phyloP scores from a whole-genome alignment of 2,888 invertebrate species.

The Xestia sexstrigata region DNA sequence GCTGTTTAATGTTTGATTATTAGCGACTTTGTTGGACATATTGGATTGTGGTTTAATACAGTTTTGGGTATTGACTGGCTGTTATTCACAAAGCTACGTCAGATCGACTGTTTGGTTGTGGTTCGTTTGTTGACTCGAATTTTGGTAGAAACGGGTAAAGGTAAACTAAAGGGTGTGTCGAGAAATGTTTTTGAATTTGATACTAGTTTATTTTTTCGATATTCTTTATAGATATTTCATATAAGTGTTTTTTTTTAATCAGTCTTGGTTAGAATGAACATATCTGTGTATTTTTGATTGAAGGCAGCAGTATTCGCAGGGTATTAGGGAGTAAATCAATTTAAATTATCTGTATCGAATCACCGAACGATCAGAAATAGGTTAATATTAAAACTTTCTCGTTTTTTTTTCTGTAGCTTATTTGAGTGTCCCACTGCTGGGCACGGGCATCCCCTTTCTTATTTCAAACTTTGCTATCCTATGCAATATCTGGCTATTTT shows the following conservation, averaged over 20 bases:
- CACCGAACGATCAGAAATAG: not conserved
- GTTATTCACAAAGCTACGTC: conserved; percentile 72
- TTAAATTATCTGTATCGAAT: not conserved
- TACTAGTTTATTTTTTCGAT: conserved; percentile 8
- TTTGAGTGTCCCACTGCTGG: no score
- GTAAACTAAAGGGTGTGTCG: conserved; percentile 42
- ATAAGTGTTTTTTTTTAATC: not conserved
- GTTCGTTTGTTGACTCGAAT: conserved; percentile 75
- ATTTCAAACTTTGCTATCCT: no score
- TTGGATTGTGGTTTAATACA: conserved; percentile 61
- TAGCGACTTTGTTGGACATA: conserved; percentile 65
- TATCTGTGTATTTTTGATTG: not conserved
- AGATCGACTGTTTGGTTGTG: conserved; percentile 67
- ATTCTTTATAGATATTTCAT: not conserved
- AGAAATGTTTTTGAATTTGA: conserved; percentile 66
- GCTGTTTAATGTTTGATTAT: conserved; percentile 40
- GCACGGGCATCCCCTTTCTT: no score
- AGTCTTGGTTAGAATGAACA: rapidly evolving
- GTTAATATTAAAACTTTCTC: no score
- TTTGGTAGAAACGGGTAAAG: conserved; percentile 70
- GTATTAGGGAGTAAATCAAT: not conserved
- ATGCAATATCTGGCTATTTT: no score
- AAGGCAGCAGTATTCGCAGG: not conserved
- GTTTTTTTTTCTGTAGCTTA: no score
- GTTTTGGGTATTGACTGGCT: conserved; percentile 62